phyloP scores from a whole-genome alignment of 2,113 vertebrate species.

The Ellobius talpinus region DNA sequence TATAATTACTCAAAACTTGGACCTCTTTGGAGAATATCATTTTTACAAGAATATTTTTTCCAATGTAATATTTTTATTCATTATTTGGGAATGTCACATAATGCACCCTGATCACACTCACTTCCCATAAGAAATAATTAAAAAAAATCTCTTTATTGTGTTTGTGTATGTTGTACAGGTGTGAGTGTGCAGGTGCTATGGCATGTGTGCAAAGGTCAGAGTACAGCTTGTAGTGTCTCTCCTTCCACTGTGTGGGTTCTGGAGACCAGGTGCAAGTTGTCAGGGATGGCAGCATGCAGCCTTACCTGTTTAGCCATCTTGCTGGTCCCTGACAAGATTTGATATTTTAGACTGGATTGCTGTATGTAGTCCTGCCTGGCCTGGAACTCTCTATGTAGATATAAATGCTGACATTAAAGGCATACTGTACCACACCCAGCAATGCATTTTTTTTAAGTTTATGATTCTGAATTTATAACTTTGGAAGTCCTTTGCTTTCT shows the following conservation, averaged over 20 bases:
- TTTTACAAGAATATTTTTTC: background rate
- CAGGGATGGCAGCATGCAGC: background rate
- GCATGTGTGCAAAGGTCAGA: background rate
- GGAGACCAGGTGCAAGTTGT: background rate
- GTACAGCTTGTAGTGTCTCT: background rate
- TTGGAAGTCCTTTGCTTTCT: background rate
- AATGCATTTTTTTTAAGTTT: background rate
- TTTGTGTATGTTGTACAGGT: background rate
- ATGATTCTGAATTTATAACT: background rate
- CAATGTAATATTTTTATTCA: background rate
- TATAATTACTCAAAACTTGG: slow-evolving; percentile 1
- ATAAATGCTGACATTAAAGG: background rate
- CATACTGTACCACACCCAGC: background rate
- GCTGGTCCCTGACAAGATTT: background rate
- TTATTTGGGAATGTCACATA: background rate
- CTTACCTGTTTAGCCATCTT: background rate
- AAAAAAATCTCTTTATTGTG: background rate
- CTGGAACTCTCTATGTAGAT: background rate
- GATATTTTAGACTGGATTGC: background rate
- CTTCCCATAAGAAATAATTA: background rate
- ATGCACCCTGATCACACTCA: background rate
- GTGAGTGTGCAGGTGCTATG: background rate
- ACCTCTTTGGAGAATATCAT: background rate
- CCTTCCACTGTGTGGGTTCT: background rate
- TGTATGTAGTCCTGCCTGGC: background rate